phyloP scores from a whole-genome alignment of 2,888 invertebrate species.

The Danaus chrysippus region DNA sequence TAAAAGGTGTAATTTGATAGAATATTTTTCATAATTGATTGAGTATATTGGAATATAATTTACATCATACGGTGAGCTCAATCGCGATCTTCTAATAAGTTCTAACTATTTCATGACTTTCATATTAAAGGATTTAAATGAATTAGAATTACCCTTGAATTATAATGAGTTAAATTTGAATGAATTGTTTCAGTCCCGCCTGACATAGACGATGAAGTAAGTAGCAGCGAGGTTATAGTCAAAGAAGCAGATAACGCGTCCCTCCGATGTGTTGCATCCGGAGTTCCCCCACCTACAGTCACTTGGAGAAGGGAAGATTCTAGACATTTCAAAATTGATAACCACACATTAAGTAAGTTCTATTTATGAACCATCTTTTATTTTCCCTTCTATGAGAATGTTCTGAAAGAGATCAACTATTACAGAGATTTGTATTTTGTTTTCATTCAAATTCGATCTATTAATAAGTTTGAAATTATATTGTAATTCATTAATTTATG shows the following conservation, averaged over 20 bases:
- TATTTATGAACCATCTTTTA: conserved; percentile 1
- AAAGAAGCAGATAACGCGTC: conserved; percentile 89
- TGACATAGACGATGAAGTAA: conserved; percentile 86
- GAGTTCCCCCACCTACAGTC: conserved; percentile 87
- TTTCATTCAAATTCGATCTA: neutral
- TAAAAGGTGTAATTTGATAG: neutral
- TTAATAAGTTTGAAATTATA: neutral
- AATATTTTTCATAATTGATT: neutral
- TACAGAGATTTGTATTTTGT: neutral
- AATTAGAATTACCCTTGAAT: too few relatives aligned
- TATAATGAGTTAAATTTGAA: neutral
- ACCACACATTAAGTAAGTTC: conserved; percentile 59
- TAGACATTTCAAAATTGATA: conserved; percentile 75
- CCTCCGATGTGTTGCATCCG: conserved; percentile 87
- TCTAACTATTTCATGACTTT: too few relatives aligned
- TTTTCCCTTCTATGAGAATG: neutral
- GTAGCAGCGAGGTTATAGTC: conserved; percentile 86
- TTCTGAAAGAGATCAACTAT: neutral
- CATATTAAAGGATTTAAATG: too few relatives aligned
- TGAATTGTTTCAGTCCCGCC: conserved; percentile 81
- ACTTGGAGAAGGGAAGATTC: conserved; percentile 90
- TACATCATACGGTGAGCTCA: too few relatives aligned
- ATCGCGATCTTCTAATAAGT: too few relatives aligned
- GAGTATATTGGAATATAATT: too few relatives aligned
- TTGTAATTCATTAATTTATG: too few relatives aligned